Base-by-base conservation (phyloP, 2,888 invertebrate species). In the Mythimna lalbum region DNA sequence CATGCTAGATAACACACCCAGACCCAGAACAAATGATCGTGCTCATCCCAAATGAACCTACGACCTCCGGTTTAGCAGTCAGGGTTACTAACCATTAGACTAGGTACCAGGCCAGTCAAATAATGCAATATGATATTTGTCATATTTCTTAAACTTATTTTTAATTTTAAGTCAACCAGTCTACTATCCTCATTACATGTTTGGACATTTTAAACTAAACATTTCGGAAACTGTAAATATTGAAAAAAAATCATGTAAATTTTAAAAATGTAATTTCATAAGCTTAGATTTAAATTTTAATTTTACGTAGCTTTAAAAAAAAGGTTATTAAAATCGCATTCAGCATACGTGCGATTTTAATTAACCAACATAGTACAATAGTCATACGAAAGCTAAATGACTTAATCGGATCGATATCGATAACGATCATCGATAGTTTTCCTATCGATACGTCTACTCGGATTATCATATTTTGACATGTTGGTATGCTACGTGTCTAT, bases 171-270 rank as follows among this genome's bases (percentile, higher is more conserved):
- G 31, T 55, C 55, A 39, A 10, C 56, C 66, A 57, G 36, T 74
- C 63, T 59, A 53, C 33, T 59, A 59, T 53, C 2, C 6, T 9
- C 0, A 19, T 23, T n/a, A 33, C 7, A 61, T 65, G 36, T 79
- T 79, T 70, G 65, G 49, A 36, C 57, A 19, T 55, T 55, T 57
- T 21, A 36, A 53, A 50, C 12, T 27, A 52, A 69, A 79, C 53
- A 50, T 61, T 74, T 71, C 17, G 69, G 79, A 76, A 56, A 62
- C 0, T 79, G 79, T 80, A 79, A 69, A 79, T 79, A 79, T 69
- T 31, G n/a, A 64, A 69, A 71, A 61, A 36, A 60, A 49, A 50
- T 27, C 53, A 2, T 78, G 78, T 78, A 78, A 66, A 74, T 67
- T 72, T 78, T 49, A 61, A 69, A 31, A 66, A 17, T 49, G 21